Evolutionary conservation across 2,113 vertebrate genomes (phyloP), one percentile per base, ranked within the genome.

Genomic region (Catharus fuscescens): DNA sequence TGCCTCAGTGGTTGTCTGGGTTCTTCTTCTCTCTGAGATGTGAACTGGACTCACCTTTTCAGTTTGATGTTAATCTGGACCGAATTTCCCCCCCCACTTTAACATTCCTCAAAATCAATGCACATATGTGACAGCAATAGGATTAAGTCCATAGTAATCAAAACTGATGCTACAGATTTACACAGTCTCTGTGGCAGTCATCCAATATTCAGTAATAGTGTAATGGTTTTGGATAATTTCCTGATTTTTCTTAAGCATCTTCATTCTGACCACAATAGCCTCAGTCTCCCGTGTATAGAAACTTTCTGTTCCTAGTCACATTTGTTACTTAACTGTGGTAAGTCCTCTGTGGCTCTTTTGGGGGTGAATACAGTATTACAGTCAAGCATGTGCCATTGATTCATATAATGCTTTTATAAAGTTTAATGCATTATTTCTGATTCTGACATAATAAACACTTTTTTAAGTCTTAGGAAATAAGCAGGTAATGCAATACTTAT

Each of bases 181-280:
- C 40, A 48, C 44, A 44, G 18, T 16, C 17, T 65, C 15, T 61
- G 31, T 44, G 32, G 45, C n/a, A 57, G 23, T 50, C 9, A 53
- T 80, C n/a, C 88, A 92, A 4, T 62, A 53, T 52, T 90, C 40
- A 45, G 64, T 61, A 88, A 73, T 11, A 45, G 15, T 53, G 26
- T 44, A 69, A 50, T n/a, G 31, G 2, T 36, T 93, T 81, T 76
- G 26, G 29, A 71, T 40, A 0, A n/a, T 86, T 82, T 79, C 44
- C 79, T 79, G 57, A 25, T 90, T 92, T 95, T 85, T 78, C 48
- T 84, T 60, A 70, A 64, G 29, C 21, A 57, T 90, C 72, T 94
- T 59, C 11, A 36, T 83, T 70, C 71, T 90, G 54, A 78, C 26
- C 15, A 65, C n/a, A 86, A 8, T 5, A 69, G 29, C 34, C 26